Conservation (phyloP, 2,888 invertebrate genomes). For the Eilema depressum region DNA sequence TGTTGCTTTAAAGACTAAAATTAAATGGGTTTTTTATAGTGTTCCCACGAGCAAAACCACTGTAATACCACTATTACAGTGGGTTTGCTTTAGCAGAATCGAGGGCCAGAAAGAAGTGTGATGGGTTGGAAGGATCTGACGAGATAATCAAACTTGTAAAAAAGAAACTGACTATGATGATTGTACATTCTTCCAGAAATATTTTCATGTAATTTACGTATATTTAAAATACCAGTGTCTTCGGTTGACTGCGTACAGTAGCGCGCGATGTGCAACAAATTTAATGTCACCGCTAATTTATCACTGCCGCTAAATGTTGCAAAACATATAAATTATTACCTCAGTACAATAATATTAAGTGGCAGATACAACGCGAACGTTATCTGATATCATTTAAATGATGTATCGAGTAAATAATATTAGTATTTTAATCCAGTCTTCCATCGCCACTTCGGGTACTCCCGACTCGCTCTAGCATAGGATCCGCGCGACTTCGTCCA, state of each 20-base stretch:
- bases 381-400: conserved; percentile 44
- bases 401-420: conserved; percentile 46
- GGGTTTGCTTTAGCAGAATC: no score
- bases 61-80: no score
- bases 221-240: conserved; percentile 14
- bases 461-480: conserved; percentile 52
- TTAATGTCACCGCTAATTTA: conserved; percentile 23
- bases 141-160: conserved; percentile 7
- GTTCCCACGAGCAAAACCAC: no score
- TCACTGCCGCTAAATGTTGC: conserved; percentile 63
- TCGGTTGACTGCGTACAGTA: conserved; percentile 11
- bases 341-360: conserved; percentile 60
- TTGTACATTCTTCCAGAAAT: conserved; percentile 46
- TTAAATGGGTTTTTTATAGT: no score
- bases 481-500: conserved; percentile 75
- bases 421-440: conserved; percentile 71
- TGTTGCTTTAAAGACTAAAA: no score
- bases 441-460: conserved; percentile 59
- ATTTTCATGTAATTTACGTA: conserved; percentile 33
- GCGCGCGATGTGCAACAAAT: conserved; percentile 23
- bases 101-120: background rate
- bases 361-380: conserved; percentile 52
- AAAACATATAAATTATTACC: conserved; percentile 51
- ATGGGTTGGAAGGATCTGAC: conserved; percentile 11
- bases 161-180: background rate